Evolutionary conservation across 92 coral and sea anemone genomes (phyloP).

Genomic region (Ricordea florida): DNA sequence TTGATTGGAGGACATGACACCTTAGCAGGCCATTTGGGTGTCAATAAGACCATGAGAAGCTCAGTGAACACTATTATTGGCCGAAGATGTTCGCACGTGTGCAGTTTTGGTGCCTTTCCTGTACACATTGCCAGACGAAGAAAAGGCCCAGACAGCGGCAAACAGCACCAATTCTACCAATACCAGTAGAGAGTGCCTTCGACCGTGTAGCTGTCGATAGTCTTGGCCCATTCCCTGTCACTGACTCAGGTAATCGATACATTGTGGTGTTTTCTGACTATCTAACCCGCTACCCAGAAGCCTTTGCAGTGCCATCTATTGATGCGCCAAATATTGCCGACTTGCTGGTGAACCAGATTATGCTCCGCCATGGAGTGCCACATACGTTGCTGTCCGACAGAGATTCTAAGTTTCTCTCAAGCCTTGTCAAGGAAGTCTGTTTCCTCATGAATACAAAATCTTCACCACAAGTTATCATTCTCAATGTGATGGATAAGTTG

Average conservation of each 20-base stretch:
- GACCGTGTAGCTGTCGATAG: conserved; percentile 61
- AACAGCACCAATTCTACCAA: conserved; percentile 5
- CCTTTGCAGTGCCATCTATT: conserved; percentile 34
- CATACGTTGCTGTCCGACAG: conserved; percentile 27
- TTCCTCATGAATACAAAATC: conserved; percentile 5
- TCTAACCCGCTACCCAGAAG: conserved; percentile 36
- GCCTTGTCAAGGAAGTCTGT: conserved; percentile 34
- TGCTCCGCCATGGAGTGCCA: conserved; percentile 47
- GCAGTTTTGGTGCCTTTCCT: neutral
- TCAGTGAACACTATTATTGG: conserved; percentile 59
- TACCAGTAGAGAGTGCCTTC: conserved; percentile 3
- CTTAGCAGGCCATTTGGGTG: conserved; percentile 45
- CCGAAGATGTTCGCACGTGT: conserved; percentile 53
- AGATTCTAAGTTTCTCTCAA: conserved; percentile 36
- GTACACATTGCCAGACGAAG: conserved; percentile 9
- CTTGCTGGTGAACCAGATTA: conserved; percentile 21
- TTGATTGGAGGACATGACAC: conserved; percentile 33
- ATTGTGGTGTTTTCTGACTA: conserved; percentile 63
- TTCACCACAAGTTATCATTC: neutral
- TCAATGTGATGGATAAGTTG: too few relatives aligned
- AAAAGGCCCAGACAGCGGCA: neutral
- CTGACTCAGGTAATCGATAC: conserved; percentile 50
- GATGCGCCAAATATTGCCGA: conserved; percentile 40
- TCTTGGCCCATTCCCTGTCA: conserved; percentile 58
- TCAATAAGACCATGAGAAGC: conserved; percentile 51